Base-by-base conservation (phyloP, 2,888 invertebrate genomes). In the Lithodes maja region DNA sequence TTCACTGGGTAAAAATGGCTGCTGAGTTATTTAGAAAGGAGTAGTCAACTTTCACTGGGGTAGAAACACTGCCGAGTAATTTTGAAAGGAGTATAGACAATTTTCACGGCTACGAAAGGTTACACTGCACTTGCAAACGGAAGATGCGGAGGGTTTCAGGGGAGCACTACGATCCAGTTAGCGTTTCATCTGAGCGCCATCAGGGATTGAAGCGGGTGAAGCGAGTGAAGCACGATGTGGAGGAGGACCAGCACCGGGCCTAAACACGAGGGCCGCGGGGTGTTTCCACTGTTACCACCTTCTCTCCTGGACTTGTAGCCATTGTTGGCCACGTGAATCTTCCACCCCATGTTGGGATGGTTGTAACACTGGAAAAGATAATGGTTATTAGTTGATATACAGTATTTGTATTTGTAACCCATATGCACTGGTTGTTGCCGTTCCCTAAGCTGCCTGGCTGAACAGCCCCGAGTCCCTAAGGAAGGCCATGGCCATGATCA, bases 291-390 rank as follows among this genome's bases (percentile, higher is more conserved):
- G 53, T 87, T 89, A 80, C 79, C 79, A 9, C 85, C 79, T 61
- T 81, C 90, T 53, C 83, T 81, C 9, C 79, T 81, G 3, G 54
- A 54, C 7, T 83, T 89, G 85, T 85, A 84, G 33, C 91, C 91
- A 9, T 96, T 95, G 93, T 97, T 96, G 12, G 97, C 96, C 1
- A 98, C 97, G 93, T 97, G 96, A 92, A 98, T 98, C 94, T 97
- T 98, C 98, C 98, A 98, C 82, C 98, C 98, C 54, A 98, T 94
- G 93, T 97, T 97, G 92, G 96, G 97, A 94, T 98, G 98, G n/a
- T 96, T 96, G 94, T 97, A 98, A 94, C 98, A 98, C 98, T 98
- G 94, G 1, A 85, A 79, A 5, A 53, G 3, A 33, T 33, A 33
- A 33, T 33, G 33, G 5, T 61, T 61, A 7, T 7, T 12, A 61